These are phyloP conservation scores for Cryptus armator DNA, from an alignment of 2,888 invertebrate genomes.

Conservation along the genomic window DNA sequence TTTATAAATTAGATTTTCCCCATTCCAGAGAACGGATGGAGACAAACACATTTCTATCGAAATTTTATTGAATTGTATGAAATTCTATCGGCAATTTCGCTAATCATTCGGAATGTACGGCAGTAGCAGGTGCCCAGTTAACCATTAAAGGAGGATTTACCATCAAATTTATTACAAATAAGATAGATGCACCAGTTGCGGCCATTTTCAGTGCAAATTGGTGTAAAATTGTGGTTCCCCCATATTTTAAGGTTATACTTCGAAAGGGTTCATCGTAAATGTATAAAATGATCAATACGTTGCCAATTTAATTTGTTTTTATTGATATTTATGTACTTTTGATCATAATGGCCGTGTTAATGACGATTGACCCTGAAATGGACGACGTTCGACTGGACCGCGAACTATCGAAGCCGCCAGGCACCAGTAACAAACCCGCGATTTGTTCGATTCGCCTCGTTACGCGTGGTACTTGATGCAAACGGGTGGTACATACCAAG, in stretches of 20 bases:
- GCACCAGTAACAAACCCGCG: background rate
- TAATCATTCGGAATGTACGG: constrained; percentile 1
- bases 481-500: constrained; percentile 26
- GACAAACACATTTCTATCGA: constrained; percentile 4
- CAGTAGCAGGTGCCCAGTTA: too few relatives aligned
- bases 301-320: too few relatives aligned
- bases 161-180: too few relatives aligned
- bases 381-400: constrained; percentile 36
- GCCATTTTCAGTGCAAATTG: too few relatives aligned
- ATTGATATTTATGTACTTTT: too few relatives aligned
- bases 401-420: constrained; percentile 1
- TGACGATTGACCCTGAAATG: constrained; percentile 72
- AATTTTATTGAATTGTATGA: too few relatives aligned
- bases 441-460: constrained; percentile 70
- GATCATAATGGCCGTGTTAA: constrained; percentile 52
- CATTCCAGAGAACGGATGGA: constrained; percentile 29
- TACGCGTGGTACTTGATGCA: constrained; percentile 54
- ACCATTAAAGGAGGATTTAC: too few relatives aligned
- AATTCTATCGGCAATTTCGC: background rate
- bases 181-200: too few relatives aligned
- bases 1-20: constrained; percentile 53
- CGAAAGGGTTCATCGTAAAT: too few relatives aligned
- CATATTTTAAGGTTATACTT: too few relatives aligned
- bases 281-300: background rate
- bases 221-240: too few relatives aligned